Evolutionary conservation across 2,888 invertebrate species (phyloP), one percentile per base, ranked within the genome.

Genomic region (Belgica antarctica): DNA sequence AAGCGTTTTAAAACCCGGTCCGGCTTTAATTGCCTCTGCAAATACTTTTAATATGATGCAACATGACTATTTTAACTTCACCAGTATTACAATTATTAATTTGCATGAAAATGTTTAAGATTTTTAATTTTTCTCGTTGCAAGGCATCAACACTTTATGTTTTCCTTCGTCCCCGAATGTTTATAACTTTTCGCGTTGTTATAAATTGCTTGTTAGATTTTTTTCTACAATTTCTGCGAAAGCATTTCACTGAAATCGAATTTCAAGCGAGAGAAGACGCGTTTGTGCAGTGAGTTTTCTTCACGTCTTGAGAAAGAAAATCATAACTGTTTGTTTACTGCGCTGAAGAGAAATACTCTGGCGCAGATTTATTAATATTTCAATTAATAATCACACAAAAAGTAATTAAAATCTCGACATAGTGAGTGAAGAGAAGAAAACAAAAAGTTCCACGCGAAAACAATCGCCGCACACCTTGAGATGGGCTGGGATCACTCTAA

Each of bases 381-480:
- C 7, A 34, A 2, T 41, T 10, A 10, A 41, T n/a, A 41, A 12
- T n/a, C 41, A 41, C 12, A n/a, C n/a, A 41, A 41, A 31, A 31
- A n/a, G 15, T 41, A 41, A 41, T 41, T 41, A n/a, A n/a, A n/a
- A n/a, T n/a, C n/a, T n/a, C n/a, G n/a, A n/a, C n/a, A n/a, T n/a
- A n/a, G n/a, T n/a, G n/a, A n/a, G n/a, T n/a, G n/a, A n/a, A n/a
- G n/a, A n/a, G n/a, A n/a, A n/a, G n/a, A n/a, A n/a, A n/a, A n/a
- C n/a, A n/a, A n/a, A n/a, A n/a, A n/a, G 12, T 41, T 41, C 41
- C 41, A n/a, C 41, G 41, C 41, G 41, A 41, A 41, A 41, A 41
- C 41, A n/a, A 41, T 41, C 41, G 2, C 34, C 7, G 7, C 7
- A 34, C 7, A 34, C 7, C 12, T 34, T 12, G 34, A n/a, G n/a